Evolutionary conservation across 2,888 invertebrate species (phyloP).

Genomic region (Unio delphinus): DNA sequence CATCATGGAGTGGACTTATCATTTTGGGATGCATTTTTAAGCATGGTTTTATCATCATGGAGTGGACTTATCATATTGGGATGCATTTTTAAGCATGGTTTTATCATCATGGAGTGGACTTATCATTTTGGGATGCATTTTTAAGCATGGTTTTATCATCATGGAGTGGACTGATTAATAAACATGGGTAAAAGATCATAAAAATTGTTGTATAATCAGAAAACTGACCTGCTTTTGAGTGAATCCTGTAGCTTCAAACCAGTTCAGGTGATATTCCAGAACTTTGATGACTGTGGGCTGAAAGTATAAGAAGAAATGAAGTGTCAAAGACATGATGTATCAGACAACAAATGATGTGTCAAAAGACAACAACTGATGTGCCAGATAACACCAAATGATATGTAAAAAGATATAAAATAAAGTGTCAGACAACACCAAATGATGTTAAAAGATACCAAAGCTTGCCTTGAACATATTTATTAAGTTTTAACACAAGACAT

Average conservation of each 20-base stretch:
- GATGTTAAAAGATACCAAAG: neutral
- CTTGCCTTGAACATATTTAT: neutral
- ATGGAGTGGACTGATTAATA: too few relatives aligned
- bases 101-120: too few relatives aligned
- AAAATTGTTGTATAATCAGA: neutral
- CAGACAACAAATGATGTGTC: neutral
- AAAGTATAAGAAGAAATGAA: slow-evolving; percentile 60
- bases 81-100: too few relatives aligned
- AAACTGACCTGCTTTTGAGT: slow-evolving; percentile 68
- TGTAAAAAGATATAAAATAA: slow-evolving; percentile 40
- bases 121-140: too few relatives aligned
- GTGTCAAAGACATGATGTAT: slow-evolving; percentile 47
- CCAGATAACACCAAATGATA: neutral
- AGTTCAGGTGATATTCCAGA: slow-evolving; percentile 74
- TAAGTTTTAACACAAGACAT: too few relatives aligned
- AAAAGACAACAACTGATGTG: neutral
- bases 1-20: too few relatives aligned
- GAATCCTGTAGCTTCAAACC: slow-evolving; percentile 73
- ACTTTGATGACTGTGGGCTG: slow-evolving; percentile 72
- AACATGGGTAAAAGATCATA: too few relatives aligned
- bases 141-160: too few relatives aligned
- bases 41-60: too few relatives aligned
- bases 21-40: too few relatives aligned
- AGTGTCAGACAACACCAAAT: too few relatives aligned
- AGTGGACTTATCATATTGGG: too few relatives aligned